Evolutionary conservation across 1,140 invertebrate genomes (phyloP).

Genomic region (Anastrepha obliqua): DNA sequence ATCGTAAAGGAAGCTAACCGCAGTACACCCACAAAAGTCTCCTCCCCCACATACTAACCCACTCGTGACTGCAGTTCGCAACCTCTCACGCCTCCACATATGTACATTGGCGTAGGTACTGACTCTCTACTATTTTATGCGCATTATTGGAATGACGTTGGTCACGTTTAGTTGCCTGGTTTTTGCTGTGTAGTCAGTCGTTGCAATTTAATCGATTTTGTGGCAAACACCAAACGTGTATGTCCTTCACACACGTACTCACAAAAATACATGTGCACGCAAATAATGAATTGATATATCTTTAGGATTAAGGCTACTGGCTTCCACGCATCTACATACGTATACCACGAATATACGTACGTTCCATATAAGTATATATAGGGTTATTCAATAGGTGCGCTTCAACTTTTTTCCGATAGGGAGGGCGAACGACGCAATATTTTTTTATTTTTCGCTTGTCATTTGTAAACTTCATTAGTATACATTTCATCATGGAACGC

Average conservation of each 20-base stretch:
- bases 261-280: no score
- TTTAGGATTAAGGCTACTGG: no score
- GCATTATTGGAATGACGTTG: constrained; percentile 13
- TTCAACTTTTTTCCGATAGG: no score
- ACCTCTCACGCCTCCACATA: not conserved
- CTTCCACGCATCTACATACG: no score
- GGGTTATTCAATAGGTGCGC: no score
- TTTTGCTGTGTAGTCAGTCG: constrained; percentile 44
- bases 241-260: not conserved
- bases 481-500: no score
- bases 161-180: constrained; percentile 45
- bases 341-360: no score
- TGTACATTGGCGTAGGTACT: not conserved
- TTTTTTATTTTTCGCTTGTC: no score
- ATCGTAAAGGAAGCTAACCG: constrained; percentile 40
- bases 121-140: not conserved
- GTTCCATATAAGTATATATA: no score
- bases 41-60: not conserved
- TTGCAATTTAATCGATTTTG: constrained; percentile 56
- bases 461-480: no score
- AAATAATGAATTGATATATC: no score
- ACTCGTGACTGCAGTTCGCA: not conserved
- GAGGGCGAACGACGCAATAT: no score
- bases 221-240: constrained; percentile 32
- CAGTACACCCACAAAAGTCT: not conserved